Base-by-base conservation (phyloP, 2,888 invertebrate genomes). In the Isoperla grammatica region DNA sequence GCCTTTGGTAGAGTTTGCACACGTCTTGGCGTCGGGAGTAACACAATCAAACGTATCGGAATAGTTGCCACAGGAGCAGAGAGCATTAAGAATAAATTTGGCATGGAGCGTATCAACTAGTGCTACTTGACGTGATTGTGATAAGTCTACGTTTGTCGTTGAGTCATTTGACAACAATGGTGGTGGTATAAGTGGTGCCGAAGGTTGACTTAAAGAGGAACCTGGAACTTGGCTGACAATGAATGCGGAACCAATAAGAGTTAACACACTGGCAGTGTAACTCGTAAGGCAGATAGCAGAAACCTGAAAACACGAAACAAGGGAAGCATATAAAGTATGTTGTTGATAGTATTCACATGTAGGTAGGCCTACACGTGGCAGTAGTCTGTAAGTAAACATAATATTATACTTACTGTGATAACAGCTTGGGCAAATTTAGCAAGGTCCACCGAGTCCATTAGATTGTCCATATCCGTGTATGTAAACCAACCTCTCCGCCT, bases 401-500 rank as follows among this genome's bases (percentile, higher is more conserved):
- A 19, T 19, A 8, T 46, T 15, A 13, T n/a, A 66, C 67, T 68
- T 65, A 74, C 74, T 58, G 79, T 76, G 13, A 80, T 65, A 42
- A 82, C 61, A 46, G 78, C 75, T 60, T 80, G 77, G 22, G 80
- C 70, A 13, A 84, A 65, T n/a, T 76, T 71, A 20, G 75, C 67
- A 45, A 80, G 67, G 61, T 79, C 79, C 57, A 78, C 69, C 23
- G 73, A 73, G 59, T 76, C 74, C 54, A 81, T 71, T 20, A 85
- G 69, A 62, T 80, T 82, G 65, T 80, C 75, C 57, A 93, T 75
- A 77, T 94, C 93, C 0, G 85, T 80, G 71, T 93, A 93, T 0
- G 92, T 90, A 70, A 87, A 86, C 85, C 88, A 90, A 1, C 91
- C 92, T 20, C 91, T 81, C 64, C 79, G 76, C 35, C 74, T 74